Evolutionary conservation across 2,113 vertebrate genomes (phyloP), one percentile per base, ranked within the genome.

Genomic region (Ia io): DNA sequence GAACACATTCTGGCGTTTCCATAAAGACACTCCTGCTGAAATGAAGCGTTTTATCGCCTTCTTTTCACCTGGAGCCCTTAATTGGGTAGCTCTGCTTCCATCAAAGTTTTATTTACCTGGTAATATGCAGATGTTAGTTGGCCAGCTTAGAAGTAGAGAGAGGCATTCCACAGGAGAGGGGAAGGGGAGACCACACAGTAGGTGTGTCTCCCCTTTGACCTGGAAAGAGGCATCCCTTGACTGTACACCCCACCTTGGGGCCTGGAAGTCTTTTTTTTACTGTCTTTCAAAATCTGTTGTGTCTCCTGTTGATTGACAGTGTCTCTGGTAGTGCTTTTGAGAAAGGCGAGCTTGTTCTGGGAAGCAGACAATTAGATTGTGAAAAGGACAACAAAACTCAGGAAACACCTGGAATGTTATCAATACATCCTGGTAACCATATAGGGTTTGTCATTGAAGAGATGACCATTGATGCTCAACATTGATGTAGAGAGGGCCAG

Each of bases 261-360:
- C 35, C 65, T 18, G 30, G 22, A 93, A 74, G 71, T 82, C 93
- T 84, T 89, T 94, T 94, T 37, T 65, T 63, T 89, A 93, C 84
- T 90, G 76, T 91, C 95, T 93, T 83, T 94, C 83, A 83, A 67
- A 4, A 37, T 84, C 95, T 85, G 56, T 79, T 65, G 91, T 74
- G 83, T 70, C 84, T 97, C 92, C 76, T 37, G 0, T 6, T 97
- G 96, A 98, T 37, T 97, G 98, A 97, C 96, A 97, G 97, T 37
- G 70, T 74, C 91, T 97, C 96, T 97, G 97, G 98, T 94, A 78
- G 91, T 71, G 91, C 93, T 92, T 96, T 95, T 78, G 97, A 98
- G 97, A 97, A 97, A 96, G 97, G 96, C 83, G 96, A 97, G 94
- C 90, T 98, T 97, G 92, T 97, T 98, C 97, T 67, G 93, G 96